Conservation (phyloP, 2,113 vertebrate species). For the Bubo scandiacus region DNA sequence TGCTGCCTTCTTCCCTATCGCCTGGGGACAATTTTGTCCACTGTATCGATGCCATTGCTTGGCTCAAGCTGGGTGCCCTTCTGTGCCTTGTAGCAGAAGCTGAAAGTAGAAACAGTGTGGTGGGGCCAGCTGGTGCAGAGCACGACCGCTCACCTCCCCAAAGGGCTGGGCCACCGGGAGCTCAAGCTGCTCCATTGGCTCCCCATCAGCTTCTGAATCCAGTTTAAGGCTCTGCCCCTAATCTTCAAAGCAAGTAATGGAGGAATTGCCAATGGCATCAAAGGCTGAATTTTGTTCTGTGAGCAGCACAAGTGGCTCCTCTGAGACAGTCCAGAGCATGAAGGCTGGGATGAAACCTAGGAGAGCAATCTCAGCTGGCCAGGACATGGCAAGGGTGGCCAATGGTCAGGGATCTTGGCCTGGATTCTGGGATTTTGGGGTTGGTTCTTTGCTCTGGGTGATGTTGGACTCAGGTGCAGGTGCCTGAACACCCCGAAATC, state of each 20-base stretch:
- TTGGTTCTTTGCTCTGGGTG: neutral
- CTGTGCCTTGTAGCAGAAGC: neutral
- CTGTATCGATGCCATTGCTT: neutral
- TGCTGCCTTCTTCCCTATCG: neutral
- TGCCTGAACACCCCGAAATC: neutral
- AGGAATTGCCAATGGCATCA: slow-evolving; percentile 39
- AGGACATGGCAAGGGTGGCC: neutral
- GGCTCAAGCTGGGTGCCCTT: neutral
- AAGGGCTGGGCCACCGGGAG: neutral
- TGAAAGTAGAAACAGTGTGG: neutral
- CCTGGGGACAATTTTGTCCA: neutral
- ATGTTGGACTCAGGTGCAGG: neutral
- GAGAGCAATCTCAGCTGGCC: neutral
- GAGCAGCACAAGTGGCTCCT: neutral
- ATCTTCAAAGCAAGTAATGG: slow-evolving; percentile 53
- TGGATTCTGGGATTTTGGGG: neutral
- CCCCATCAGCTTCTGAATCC: slow-evolving; percentile 13
- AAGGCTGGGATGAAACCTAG: neutral
- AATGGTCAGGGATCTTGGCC: neutral
- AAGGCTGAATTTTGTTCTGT: slow-evolving; percentile 32
- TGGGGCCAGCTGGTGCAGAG: slow-evolving; percentile 9
- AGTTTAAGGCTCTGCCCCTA: neutral
- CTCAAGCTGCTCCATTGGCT: slow-evolving; percentile 43
- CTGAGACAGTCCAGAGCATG: neutral
- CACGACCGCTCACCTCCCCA: neutral